phyloP scores from a whole-genome alignment of 2,113 vertebrate genomes.

The Tautogolabrus adspersus region DNA sequence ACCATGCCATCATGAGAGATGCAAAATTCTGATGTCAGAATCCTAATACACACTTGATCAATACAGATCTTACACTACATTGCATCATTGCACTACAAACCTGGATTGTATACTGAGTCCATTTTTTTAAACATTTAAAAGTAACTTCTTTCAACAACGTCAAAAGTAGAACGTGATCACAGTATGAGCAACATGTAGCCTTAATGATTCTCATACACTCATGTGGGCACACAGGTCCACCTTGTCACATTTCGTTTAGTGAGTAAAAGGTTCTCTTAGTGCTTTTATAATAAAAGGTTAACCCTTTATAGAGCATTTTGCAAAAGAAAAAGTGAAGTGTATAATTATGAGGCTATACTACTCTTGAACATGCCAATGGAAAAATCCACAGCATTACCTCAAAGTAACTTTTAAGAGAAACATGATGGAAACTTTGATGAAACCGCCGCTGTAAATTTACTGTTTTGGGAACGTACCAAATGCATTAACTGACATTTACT shows the following conservation, averaged over 20 bases:
- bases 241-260: constrained; percentile 45
- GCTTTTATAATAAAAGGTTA: constrained; percentile 49
- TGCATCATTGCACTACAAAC: constrained; percentile 8
- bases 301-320: constrained; percentile 16
- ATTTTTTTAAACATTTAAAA: too few species aligned
- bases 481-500: background rate
- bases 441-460: background rate
- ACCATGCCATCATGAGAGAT: constrained; percentile 9
- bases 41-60: constrained; percentile 7
- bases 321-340: background rate
- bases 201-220: constrained; percentile 43
- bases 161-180: constrained; percentile 8
- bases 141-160: too few species aligned
- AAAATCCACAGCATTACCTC: background rate
- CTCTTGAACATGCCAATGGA: background rate
- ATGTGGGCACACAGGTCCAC: constrained; percentile 25
- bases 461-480: background rate
- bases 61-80: constrained; percentile 5
- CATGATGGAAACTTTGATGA: background rate
- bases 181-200: constrained; percentile 10
- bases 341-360: background rate
- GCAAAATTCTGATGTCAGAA: constrained; percentile 16
- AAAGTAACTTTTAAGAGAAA: too few species aligned
- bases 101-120: background rate
- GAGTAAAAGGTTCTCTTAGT: constrained; percentile 29